Evolutionary conservation across 2,113 vertebrate species (phyloP).

Genomic region (Galbula dea): DNA sequence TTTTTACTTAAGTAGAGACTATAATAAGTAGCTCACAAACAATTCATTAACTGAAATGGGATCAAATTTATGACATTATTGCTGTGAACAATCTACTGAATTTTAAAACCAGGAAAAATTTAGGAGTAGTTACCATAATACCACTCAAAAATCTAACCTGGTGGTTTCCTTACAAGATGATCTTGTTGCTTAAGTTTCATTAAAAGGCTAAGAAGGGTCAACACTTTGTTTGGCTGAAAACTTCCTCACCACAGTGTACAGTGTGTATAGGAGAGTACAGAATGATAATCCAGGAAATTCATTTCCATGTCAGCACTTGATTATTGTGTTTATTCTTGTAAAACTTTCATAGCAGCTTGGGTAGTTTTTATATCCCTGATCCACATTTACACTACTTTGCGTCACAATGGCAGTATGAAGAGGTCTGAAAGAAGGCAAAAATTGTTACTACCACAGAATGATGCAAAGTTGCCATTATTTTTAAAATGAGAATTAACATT

Average conservation of each 20-base stretch:
- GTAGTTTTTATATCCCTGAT: not conserved
- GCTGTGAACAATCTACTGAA: not conserved
- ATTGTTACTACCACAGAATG: not conserved
- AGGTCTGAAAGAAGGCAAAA: not conserved
- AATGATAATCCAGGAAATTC: not conserved
- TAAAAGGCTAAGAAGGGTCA: not conserved
- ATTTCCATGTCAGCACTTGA: not conserved
- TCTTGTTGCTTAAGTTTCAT: not conserved
- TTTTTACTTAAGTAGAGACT: not conserved
- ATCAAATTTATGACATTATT: not conserved
- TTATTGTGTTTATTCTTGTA: not conserved
- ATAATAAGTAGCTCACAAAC: not conserved
- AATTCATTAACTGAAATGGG: not conserved
- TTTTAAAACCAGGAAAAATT: not conserved
- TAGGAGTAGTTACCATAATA: not conserved
- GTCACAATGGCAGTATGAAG: not conserved
- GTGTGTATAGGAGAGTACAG: no score
- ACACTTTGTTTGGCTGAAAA: not conserved
- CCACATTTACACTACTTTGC: not conserved
- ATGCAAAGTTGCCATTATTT: not conserved
- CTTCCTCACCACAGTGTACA: rapidly evolving
- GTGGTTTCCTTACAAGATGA: not conserved
- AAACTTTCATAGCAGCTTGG: not conserved
- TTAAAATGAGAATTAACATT: not conserved
- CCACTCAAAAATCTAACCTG: not conserved